A percentile compares a stretch with the other conserved stretches of the same genome.
Conservation (phyloP, 2,797 vertebrate genomes). For the Pseudochirops corinnae region DNA sequence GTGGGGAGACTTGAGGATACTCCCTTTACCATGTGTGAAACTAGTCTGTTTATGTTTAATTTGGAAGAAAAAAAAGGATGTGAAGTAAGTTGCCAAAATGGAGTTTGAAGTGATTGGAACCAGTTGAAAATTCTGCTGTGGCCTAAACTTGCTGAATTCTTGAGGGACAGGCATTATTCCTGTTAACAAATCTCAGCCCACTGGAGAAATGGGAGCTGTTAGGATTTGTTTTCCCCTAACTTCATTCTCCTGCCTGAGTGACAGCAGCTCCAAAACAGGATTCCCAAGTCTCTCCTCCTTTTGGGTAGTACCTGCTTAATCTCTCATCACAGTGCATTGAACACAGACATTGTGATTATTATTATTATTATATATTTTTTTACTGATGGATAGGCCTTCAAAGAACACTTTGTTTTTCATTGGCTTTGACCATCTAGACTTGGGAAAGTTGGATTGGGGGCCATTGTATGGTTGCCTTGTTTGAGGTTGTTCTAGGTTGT, state of each 20-base stretch:
- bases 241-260: constrained; percentile 9
- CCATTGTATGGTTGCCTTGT: background rate
- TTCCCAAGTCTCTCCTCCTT: background rate
- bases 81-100: background rate
- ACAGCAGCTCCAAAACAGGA: constrained; percentile 31
- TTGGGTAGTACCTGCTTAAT: background rate
- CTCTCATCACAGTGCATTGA: background rate
- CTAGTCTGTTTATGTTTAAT: background rate
- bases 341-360: background rate
- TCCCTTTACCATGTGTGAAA: background rate
- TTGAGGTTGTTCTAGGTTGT: constrained; percentile 36
- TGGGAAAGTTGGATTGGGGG: constrained; percentile 9
- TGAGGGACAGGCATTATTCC: constrained; percentile 15
- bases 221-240: constrained; percentile 16
- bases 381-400: constrained; percentile 16
- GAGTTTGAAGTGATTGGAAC: constrained; percentile 5
- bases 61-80: background rate
- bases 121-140: background rate
- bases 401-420: constrained; percentile 5
- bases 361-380: background rate
- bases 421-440: background rate
- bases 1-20: background rate
- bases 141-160: constrained; percentile 29
- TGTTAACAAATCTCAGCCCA: background rate
- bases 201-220: background rate